A percentile compares a stretch with the other conserved stretches of the same genome.
These are phyloP conservation scores for Melanotaenia duboulayi DNA, from an alignment of 2,113 vertebrate genomes.

Conservation along the genomic window DNA sequence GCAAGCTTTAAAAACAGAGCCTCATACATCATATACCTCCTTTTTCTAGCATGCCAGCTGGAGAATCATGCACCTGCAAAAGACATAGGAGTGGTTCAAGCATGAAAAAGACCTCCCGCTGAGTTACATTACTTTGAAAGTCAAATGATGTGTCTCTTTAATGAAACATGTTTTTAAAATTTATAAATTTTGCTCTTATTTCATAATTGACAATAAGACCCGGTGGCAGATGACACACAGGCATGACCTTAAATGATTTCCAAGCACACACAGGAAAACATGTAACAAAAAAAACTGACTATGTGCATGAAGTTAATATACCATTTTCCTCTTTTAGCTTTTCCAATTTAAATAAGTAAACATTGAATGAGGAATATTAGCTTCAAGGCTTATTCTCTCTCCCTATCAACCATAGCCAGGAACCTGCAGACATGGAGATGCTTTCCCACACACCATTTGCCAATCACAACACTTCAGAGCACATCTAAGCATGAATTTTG, in stretches of 20 bases:
- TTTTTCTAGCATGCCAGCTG: background rate
- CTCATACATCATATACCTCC: background rate
- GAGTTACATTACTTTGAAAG: conserved; percentile 3
- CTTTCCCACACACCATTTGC: conserved; percentile 55
- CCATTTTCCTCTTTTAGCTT: conserved; percentile 31
- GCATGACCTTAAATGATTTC: background rate
- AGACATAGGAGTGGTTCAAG: background rate
- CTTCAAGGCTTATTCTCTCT: conserved; percentile 51
- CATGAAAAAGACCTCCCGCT: background rate
- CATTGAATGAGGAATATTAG: conserved; percentile 40
- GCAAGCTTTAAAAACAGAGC: background rate
- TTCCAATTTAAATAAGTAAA: conserved; percentile 41
- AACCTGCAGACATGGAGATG: conserved; percentile 50
- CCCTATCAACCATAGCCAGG: conserved; percentile 57
- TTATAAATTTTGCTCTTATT: background rate
- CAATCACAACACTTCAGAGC: conserved; percentile 46
- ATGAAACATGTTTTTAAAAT: background rate
- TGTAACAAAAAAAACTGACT: conserved; percentile 26
- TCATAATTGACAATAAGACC: background rate
- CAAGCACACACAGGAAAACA: background rate
- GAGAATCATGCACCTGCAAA: background rate
- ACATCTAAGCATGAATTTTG: conserved; percentile 55
- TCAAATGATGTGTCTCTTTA: background rate
- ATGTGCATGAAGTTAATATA: conserved; percentile 46
- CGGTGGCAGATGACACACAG: background rate